Percentiles rank a stretch among this genome's conserved stretches.
phyloP scores from a whole-genome alignment of 1,140 invertebrate genomes.

The Colletes latitarsis region DNA sequence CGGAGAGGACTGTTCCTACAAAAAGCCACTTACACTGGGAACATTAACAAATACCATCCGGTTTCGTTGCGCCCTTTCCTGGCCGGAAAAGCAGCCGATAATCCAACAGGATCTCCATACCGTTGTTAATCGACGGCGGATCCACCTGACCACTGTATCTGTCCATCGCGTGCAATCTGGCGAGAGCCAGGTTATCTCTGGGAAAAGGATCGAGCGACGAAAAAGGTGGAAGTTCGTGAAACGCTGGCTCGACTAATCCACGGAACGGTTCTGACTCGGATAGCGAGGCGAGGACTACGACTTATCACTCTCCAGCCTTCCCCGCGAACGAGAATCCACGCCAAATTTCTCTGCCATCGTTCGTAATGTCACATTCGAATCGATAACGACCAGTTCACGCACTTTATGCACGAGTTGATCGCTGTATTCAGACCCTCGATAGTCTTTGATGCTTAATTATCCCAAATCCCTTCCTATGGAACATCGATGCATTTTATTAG shows the following conservation, averaged over 20 bases:
- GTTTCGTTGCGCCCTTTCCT: neutral
- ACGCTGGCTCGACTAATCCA: conserved; percentile 14
- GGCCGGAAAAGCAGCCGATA: conserved; percentile 22
- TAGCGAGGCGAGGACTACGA: conserved; percentile 36
- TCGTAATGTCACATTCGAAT: too few species aligned
- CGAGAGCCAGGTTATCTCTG: neutral
- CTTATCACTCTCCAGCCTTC: conserved; percentile 17
- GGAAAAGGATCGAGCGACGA: neutral
- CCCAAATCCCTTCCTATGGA: too few species aligned
- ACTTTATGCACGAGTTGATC: too few species aligned
- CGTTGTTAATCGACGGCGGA: neutral
- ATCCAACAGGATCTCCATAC: conserved; percentile 31
- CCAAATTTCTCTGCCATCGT: too few species aligned
- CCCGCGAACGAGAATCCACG: too few species aligned
- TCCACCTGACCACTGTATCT: conserved; percentile 2
- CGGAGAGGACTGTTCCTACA: too few species aligned
- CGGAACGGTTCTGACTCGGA: conserved; percentile 41
- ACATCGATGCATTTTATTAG: too few species aligned
- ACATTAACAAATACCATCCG: neutral
- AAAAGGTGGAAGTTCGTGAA: conserved; percentile 19
- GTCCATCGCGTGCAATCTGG: conserved; percentile 13
- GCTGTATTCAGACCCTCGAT: too few species aligned
- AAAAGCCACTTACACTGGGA: too few species aligned
- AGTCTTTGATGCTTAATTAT: too few species aligned
- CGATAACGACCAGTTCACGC: too few species aligned